Conservation (phyloP, 2,888 invertebrate genomes). For the Meliscaeva auricollis region DNA sequence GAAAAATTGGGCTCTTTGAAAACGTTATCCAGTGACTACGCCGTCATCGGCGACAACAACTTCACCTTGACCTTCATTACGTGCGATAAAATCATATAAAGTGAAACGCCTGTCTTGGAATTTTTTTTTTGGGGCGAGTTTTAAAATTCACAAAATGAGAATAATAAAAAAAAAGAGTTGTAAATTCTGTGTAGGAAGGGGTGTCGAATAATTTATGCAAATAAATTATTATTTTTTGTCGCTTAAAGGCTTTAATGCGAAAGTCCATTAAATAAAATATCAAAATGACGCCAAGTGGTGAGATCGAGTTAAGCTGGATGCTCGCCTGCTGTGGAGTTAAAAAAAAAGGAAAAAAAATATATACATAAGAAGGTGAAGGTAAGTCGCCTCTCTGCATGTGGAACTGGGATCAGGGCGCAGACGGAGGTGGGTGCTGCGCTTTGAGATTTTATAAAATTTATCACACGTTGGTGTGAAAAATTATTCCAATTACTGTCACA, state of each 20-base stretch:
- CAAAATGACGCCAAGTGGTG: constrained; percentile 45
- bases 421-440: constrained; percentile 39
- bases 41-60: neutral
- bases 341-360: constrained; percentile 6
- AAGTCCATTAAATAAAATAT: constrained; percentile 57
- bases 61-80: constrained; percentile 73
- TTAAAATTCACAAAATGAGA: constrained; percentile 39
- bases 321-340: constrained; percentile 15
- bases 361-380: constrained; percentile 72
- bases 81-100: constrained; percentile 63
- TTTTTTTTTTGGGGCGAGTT: constrained; percentile 44
- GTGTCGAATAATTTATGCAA: constrained; percentile 68
- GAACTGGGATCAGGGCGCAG: constrained; percentile 4
- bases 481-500: constrained; percentile 35
- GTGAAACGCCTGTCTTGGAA: constrained; percentile 48
- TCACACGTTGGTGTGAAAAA: constrained; percentile 53
- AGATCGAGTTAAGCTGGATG: neutral
- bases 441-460: constrained; percentile 17
- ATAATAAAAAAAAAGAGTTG: constrained; percentile 9
- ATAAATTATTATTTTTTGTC: constrained; percentile 56
- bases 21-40: too few relatives aligned
- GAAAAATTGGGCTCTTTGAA: constrained; percentile 10
- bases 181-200: constrained; percentile 52
- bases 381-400: constrained; percentile 47
- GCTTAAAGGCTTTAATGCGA: constrained; percentile 55